These are phyloP conservation scores for Sebastes nivosus DNA, from an alignment of 2,797 vertebrate genomes.

Conservation along the genomic window DNA sequence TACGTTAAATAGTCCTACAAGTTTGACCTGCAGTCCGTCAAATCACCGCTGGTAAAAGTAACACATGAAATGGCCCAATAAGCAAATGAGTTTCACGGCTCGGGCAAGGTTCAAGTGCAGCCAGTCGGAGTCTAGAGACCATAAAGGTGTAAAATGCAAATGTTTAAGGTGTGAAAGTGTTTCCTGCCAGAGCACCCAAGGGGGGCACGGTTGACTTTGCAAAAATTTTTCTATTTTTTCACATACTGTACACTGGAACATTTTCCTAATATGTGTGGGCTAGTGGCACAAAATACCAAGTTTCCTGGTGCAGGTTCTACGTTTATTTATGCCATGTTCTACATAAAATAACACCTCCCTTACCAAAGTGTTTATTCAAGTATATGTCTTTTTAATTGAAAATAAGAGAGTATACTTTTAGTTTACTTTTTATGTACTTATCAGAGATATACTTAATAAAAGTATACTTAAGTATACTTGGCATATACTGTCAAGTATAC, in stretches of 20 bases:
- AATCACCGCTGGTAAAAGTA: neutral
- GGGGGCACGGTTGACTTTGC: slow-evolving; percentile 7
- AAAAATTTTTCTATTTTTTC: slow-evolving; percentile 3
- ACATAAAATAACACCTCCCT: neutral
- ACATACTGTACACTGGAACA: neutral
- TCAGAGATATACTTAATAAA: too few relatives aligned
- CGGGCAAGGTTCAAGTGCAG: slow-evolving; percentile 27
- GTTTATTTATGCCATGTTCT: neutral
- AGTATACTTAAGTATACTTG: too few relatives aligned
- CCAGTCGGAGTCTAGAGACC: neutral
- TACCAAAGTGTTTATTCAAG: too few relatives aligned
- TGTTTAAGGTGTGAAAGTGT: slow-evolving; percentile 27
- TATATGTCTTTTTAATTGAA: too few relatives aligned
- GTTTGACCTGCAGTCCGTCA: neutral
- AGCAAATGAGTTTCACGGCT: slow-evolving; percentile 27
- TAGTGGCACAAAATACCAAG: neutral
- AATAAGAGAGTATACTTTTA: too few relatives aligned
- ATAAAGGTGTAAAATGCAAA: slow-evolving; percentile 40
- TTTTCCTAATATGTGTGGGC: neutral
- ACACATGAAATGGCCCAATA: slow-evolving; percentile 2
- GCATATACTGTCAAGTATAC: rapidly evolving
- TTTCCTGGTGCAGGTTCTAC: neutral
- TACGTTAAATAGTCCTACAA: neutral
- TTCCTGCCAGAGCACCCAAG: neutral
- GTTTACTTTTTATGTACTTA: rapidly evolving